A percentile compares a stretch with the other conserved stretches of the same genome.
Evolutionary conservation across 2,113 vertebrate species (phyloP).

Genomic region (Triplophysa rosa): DNA sequence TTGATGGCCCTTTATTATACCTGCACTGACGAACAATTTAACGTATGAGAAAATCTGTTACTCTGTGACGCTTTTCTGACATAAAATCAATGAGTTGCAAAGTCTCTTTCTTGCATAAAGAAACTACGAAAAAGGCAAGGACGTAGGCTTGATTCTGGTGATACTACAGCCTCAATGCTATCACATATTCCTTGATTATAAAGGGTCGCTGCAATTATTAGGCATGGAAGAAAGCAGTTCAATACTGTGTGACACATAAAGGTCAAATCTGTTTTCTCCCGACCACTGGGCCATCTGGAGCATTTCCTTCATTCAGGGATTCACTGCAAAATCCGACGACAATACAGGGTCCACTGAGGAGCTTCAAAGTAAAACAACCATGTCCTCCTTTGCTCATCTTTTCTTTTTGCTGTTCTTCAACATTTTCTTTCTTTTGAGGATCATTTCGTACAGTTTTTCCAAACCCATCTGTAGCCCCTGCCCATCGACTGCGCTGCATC

Average conservation of each 20-base stretch:
- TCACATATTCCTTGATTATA: slow-evolving; percentile 50
- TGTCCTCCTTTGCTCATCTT: slow-evolving; percentile 71
- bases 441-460: slow-evolving; percentile 89
- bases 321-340: slow-evolving; percentile 57
- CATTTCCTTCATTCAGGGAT: slow-evolving; percentile 53
- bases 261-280: slow-evolving; percentile 63
- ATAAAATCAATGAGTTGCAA: slow-evolving; percentile 40
- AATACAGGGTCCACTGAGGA: slow-evolving; percentile 48
- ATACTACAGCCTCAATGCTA: slow-evolving; percentile 51
- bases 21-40: slow-evolving; percentile 38
- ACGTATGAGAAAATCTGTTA: slow-evolving; percentile 41
- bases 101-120: slow-evolving; percentile 42
- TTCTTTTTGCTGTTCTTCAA: slow-evolving; percentile 78
- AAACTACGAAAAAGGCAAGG: slow-evolving; percentile 52
- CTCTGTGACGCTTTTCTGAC: slow-evolving; percentile 27
- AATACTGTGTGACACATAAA: slow-evolving; percentile 62
- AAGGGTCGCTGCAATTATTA: slow-evolving; percentile 58
- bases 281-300: slow-evolving; percentile 59
- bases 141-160: slow-evolving; percentile 50
- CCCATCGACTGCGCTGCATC: slow-evolving; percentile 86
- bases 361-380: slow-evolving; percentile 45
- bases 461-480: slow-evolving; percentile 82
- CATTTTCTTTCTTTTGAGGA: slow-evolving; percentile 84
- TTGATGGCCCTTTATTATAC: slow-evolving; percentile 37
- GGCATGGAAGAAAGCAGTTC: slow-evolving; percentile 54